Evolutionary conservation across 2,888 invertebrate genomes (phyloP).

Genomic region (Zonitis immaculata): DNA sequence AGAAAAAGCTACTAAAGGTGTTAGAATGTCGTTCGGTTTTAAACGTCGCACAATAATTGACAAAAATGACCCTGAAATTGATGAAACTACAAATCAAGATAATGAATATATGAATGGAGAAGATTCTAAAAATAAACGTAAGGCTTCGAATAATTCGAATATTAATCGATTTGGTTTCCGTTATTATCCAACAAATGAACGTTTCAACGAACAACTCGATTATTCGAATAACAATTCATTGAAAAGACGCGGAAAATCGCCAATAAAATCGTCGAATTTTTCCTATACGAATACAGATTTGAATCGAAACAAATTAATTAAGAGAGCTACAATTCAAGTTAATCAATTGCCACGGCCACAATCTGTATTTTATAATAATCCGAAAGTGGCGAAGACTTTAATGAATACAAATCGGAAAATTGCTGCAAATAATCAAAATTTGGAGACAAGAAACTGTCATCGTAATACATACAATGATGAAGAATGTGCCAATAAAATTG

Average conservation of each 20-base stretch:
- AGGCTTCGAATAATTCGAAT: neutral
- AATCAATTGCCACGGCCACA: conserved; percentile 73
- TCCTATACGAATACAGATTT: neutral
- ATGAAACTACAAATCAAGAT: conserved; percentile 44
- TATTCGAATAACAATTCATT: conserved; percentile 19
- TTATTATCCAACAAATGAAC: conserved; percentile 61
- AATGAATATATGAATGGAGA: conserved; percentile 57
- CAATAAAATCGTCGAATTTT: conserved; percentile 21
- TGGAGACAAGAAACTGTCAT: too few relatives aligned
- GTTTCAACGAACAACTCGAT: conserved; percentile 48
- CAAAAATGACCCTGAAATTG: conserved; percentile 46
- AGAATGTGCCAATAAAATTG: conserved; percentile 57
- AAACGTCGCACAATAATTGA: conserved; percentile 55
- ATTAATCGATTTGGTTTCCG: conserved; percentile 76
- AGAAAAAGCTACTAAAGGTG: conserved; percentile 55
- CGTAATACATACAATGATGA: conserved; percentile 44
- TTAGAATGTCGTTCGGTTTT: conserved; percentile 82
- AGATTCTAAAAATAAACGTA: conserved; percentile 56
- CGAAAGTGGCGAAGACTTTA: conserved; percentile 67
- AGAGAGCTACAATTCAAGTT: conserved; percentile 63
- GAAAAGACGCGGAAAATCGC: conserved; percentile 17
- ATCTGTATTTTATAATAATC: conserved; percentile 58
- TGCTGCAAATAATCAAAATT: conserved; percentile 50
- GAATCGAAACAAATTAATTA: conserved; percentile 14
- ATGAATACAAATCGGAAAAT: conserved; percentile 67